A percentile compares a stretch with the other conserved stretches of the same genome.
Conservation (phyloP, 2,888 invertebrate species). For the Acleris emargana region DNA sequence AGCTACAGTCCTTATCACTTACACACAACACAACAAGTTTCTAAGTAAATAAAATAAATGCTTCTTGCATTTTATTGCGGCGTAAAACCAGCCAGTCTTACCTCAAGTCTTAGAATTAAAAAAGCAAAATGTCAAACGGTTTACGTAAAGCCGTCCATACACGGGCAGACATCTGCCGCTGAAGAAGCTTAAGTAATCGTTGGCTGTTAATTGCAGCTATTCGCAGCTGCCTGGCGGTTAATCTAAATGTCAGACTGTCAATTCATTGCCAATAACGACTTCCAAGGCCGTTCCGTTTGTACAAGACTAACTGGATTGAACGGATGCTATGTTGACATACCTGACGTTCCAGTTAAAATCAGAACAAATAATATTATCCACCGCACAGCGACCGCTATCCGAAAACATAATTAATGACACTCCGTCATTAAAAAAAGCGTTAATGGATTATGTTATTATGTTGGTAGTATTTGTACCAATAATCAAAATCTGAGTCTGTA, state of each 20-base stretch:
- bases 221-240: conserved; percentile 71
- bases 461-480: too few relatives aligned
- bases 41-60: too few relatives aligned
- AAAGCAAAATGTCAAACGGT: conserved; percentile 56
- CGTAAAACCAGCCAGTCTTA: conserved; percentile 7
- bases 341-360: conserved; percentile 26
- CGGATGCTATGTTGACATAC: conserved; percentile 34
- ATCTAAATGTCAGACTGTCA: conserved; percentile 78
- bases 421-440: too few relatives aligned
- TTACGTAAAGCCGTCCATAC: conserved; percentile 52
- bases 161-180: conserved; percentile 69
- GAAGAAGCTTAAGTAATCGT: conserved; percentile 52
- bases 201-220: conserved; percentile 59
- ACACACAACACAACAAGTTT: too few relatives aligned
- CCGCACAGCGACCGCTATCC: conserved; percentile 29
- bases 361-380: conserved; percentile 20
- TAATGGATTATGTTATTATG: too few relatives aligned
- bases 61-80: not conserved
- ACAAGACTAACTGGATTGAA: conserved; percentile 45
- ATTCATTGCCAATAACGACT: conserved; percentile 58
- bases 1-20: too few relatives aligned
- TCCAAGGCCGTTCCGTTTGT: conserved; percentile 57
- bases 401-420: too few relatives aligned
- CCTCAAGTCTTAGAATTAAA: conserved; percentile 27
- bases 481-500: too few relatives aligned